Conservation (phyloP, 2,113 vertebrate species). For the Mastomys coucha region DNA sequence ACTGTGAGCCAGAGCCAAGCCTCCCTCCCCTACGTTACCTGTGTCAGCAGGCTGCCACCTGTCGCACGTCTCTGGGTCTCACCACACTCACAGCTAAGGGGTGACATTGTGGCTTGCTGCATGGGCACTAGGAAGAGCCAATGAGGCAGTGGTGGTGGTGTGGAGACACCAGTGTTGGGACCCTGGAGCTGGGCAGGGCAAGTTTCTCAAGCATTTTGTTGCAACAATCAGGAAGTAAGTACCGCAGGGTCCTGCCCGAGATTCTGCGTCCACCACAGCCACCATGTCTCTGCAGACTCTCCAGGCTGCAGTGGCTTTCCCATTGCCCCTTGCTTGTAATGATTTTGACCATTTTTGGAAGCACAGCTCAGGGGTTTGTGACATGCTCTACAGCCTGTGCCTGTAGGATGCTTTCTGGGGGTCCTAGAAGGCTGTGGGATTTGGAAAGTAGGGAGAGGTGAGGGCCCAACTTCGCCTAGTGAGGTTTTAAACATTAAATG, state of each 20-base stretch:
- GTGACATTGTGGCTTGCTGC: rapidly evolving
- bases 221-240: background rate
- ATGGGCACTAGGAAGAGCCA: background rate
- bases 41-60: background rate
- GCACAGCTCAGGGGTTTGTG: background rate
- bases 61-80: background rate
- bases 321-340: background rate
- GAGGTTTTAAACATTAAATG: background rate
- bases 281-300: background rate
- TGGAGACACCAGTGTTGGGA: too few relatives aligned
- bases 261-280: too few relatives aligned
- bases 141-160: rapidly evolving
- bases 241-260: background rate
- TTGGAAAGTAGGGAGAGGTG: background rate
- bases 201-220: background rate
- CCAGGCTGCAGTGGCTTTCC: background rate
- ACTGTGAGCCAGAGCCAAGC: background rate
- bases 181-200: background rate
- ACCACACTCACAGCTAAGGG: too few relatives aligned
- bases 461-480: background rate
- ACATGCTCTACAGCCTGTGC: background rate
- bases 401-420: background rate
- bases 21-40: background rate
- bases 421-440: background rate
- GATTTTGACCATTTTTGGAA: background rate